phyloP scores from a whole-genome alignment of 2,888 invertebrate genomes.

The Cerastis rubricosa region DNA sequence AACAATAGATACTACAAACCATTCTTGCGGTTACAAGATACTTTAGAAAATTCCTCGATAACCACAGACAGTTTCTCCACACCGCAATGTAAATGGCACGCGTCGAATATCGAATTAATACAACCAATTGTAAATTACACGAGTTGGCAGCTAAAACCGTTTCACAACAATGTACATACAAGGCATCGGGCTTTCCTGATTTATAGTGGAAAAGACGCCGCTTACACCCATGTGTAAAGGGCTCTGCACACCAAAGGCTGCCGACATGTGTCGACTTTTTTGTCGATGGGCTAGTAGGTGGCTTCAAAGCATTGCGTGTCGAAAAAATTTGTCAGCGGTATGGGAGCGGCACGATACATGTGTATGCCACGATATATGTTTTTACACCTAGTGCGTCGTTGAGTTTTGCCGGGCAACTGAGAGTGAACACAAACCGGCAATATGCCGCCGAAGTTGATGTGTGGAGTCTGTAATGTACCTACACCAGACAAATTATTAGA shows the following conservation, averaged over 20 bases:
- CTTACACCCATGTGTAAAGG: conserved; percentile 25
- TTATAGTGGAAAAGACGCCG: conserved; percentile 45
- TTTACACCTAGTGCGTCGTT: not conserved
- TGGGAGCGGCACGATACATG: not conserved
- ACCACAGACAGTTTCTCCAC: conserved; percentile 52
- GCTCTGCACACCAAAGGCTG: not conserved
- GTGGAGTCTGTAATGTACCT: too few species aligned
- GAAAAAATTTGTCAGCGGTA: not conserved
- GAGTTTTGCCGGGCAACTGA: not conserved
- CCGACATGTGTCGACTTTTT: not conserved
- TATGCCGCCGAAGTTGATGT: not conserved
- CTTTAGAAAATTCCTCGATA: conserved; percentile 47
- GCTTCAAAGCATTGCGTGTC: not conserved
- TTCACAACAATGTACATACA: conserved; percentile 58
- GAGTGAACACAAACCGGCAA: not conserved
- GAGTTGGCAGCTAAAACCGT: conserved; percentile 58
- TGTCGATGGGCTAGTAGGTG: not conserved
- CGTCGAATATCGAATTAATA: conserved; percentile 62
- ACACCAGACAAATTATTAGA: too few species aligned
- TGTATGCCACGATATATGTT: not conserved
- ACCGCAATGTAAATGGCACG: conserved; percentile 62
- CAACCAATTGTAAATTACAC: conserved; percentile 63
- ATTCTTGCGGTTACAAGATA: conserved; percentile 44
- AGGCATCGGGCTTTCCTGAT: conserved; percentile 44
- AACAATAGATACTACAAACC: conserved; percentile 36